Percentiles rank a stretch among this genome's conserved stretches.
phyloP scores from a whole-genome alignment of 2,113 vertebrate species.

The Heterotis niloticus region DNA sequence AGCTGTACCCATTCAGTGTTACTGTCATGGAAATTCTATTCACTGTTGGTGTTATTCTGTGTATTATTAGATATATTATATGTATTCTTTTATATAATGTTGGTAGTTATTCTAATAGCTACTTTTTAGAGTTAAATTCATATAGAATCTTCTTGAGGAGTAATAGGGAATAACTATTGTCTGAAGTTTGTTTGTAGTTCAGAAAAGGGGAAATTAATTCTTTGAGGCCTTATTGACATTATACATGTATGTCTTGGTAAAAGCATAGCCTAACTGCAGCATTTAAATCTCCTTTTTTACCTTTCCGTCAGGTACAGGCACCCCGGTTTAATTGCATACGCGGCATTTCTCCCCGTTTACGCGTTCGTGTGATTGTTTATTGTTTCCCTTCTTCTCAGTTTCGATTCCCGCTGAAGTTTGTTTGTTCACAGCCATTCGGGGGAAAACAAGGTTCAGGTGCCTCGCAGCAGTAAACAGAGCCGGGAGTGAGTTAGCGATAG shows the following conservation, averaged over 20 bases:
- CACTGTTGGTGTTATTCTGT: too few species aligned
- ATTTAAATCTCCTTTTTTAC: slow-evolving; percentile 18
- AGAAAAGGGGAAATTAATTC: too few species aligned
- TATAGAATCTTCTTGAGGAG: too few species aligned
- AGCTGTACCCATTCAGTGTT: too few species aligned
- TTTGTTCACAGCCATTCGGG: slow-evolving; percentile 21
- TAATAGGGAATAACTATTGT: too few species aligned
- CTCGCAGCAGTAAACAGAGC: slow-evolving; percentile 30
- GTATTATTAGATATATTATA: too few species aligned
- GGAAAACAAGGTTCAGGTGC: slow-evolving; percentile 11
- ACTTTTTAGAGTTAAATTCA: too few species aligned
- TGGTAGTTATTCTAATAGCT: too few species aligned
- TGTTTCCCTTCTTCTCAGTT: neutral
- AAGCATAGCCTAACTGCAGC: slow-evolving; percentile 33
- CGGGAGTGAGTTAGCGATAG: slow-evolving; percentile 10
- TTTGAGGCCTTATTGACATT: neutral
- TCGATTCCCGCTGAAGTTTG: slow-evolving; percentile 18
- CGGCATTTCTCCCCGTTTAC: slow-evolving; percentile 10
- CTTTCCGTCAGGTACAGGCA: slow-evolving; percentile 18
- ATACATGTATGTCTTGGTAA: slow-evolving; percentile 33
- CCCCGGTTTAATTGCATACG: neutral
- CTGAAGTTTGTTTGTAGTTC: too few species aligned
- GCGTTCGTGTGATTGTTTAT: slow-evolving; percentile 14
- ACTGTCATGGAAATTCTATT: too few species aligned
- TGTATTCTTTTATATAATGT: too few species aligned